Percentiles rank a stretch among this genome's conserved stretches.
These are phyloP conservation scores for Australoheros scitulus DNA, from an alignment of 2,113 vertebrate species.

Conservation along the genomic window DNA sequence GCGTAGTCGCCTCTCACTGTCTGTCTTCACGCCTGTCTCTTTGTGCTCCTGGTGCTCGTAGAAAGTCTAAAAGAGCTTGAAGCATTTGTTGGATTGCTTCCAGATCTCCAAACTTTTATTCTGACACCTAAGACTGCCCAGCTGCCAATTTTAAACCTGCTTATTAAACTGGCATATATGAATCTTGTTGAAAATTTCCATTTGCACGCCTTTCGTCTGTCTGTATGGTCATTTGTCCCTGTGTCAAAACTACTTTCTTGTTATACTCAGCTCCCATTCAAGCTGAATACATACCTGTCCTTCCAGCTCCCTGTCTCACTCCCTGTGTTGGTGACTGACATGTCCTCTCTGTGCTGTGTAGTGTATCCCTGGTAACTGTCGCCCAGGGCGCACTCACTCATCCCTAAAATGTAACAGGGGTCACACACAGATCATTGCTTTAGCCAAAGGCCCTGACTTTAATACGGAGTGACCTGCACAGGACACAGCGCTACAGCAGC, in stretches of 20 bases:
- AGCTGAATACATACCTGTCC: conserved; percentile 51
- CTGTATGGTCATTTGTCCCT: conserved; percentile 42
- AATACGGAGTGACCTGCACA: conserved; percentile 52
- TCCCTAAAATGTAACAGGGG: conserved; percentile 66
- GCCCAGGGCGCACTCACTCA: conserved; percentile 56
- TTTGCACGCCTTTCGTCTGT: conserved; percentile 14
- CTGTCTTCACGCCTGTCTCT: conserved; percentile 31
- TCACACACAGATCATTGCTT: conserved; percentile 70
- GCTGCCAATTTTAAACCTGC: conserved; percentile 21
- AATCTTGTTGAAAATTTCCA: background rate
- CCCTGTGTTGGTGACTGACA: conserved; percentile 50
- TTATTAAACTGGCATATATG: background rate
- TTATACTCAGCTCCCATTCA: conserved; percentile 24
- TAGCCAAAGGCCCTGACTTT: conserved; percentile 61
- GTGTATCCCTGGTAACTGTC: conserved; percentile 65
- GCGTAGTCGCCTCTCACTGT: conserved; percentile 27
- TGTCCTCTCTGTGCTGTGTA: conserved; percentile 47
- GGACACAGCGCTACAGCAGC: conserved; percentile 31
- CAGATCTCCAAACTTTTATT: conserved; percentile 31
- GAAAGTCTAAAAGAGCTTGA: conserved; percentile 30
- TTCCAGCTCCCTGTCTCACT: conserved; percentile 35
- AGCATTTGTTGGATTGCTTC: conserved; percentile 38
- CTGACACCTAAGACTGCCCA: conserved; percentile 14
- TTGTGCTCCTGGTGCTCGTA: conserved; percentile 15
- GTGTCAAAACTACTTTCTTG: conserved; percentile 32